Conservation (phyloP, 2,113 vertebrate species). For the human region GRCh38 chrX:33813001-33813500, state of each 20-base stretch:
- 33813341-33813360: constrained; percentile 76
- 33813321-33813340: constrained; percentile 65
- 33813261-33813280: constrained; percentile 54
- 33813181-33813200: constrained; percentile 46
- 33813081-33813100: constrained; percentile 38
- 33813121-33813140: constrained; percentile 13
- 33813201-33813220: constrained; percentile 62
- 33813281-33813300: constrained; percentile 58
- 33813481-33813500: constrained; percentile 45
- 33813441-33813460: constrained; percentile 47
- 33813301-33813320: constrained; percentile 47
- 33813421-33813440: constrained; percentile 37
- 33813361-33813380: constrained; percentile 62
- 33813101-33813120: neutral
- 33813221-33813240: constrained; percentile 54
- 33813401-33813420: constrained; percentile 40
- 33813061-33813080: constrained; percentile 13
- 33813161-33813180: constrained; percentile 30
- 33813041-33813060: constrained; percentile 32
- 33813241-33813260: constrained; percentile 57
- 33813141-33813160: constrained; percentile 23
- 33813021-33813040: constrained; percentile 28
- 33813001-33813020: constrained; percentile 45
- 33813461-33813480: constrained; percentile 52
- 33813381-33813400: constrained; percentile 57